Conservation (phyloP, 2,797 vertebrate genomes). For the Emydoidea blandingii region DNA sequence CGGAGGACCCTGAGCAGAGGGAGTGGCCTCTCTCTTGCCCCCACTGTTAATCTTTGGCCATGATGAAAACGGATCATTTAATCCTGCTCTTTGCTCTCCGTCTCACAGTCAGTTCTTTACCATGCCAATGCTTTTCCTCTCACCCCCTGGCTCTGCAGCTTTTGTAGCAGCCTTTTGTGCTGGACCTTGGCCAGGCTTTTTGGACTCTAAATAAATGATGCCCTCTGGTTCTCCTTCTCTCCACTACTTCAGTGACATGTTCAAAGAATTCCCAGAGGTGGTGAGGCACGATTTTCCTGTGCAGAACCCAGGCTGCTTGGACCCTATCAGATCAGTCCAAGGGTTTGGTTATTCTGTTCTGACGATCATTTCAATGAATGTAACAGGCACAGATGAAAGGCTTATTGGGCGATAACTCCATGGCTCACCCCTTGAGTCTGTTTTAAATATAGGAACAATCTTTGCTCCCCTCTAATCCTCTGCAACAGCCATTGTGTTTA, state of each 20-base stretch:
- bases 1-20: background rate
- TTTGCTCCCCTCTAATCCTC: background rate
- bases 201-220: background rate
- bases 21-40: background rate
- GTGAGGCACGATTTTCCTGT: background rate
- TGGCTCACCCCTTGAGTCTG: background rate
- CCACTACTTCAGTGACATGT: background rate
- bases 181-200: background rate
- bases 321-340: background rate
- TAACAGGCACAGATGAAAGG: background rate
- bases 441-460: background rate
- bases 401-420: background rate
- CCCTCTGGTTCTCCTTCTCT: background rate
- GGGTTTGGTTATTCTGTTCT: background rate
- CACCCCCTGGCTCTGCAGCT: fast-evolving
- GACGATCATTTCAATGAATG: background rate
- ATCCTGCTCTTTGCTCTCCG: background rate
- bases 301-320: background rate
- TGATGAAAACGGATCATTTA: background rate
- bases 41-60: background rate
- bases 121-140: background rate
- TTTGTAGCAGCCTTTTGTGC: fast-evolving
- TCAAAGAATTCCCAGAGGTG: background rate
- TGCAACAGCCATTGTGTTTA: background rate
- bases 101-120: background rate